Base-by-base conservation (phyloP, 2,797 vertebrate genomes). In the Artibeus jamaicensis region DNA sequence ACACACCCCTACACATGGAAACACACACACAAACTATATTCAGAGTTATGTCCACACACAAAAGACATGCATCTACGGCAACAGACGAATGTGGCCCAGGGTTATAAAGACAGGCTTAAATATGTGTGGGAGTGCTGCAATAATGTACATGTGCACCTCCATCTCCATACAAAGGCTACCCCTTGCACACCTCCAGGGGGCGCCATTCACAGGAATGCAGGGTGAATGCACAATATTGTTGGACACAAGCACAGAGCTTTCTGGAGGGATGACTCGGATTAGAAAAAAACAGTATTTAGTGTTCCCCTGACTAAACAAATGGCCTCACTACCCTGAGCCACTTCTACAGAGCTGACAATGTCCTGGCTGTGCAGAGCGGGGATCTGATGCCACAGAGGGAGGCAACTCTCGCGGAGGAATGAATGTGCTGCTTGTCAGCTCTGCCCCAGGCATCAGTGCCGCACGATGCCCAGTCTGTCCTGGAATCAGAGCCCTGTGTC, bases 361-460 rank as follows among this genome's bases (percentile, higher is more conserved):
- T 37, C 5, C 0, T 0, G 1, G 59, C 93, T 53, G 57, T 68
- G 78, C 91, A 22, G 18, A 48, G 59, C 37, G 26, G 18, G 55
- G 59, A 19, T 37, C 0, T 29, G 55, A 50, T 21, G n/a, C 32
- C 62, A 2, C 0, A 0, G 42, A 48, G 53, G 73, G 78, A 67
- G 86, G 84, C 74, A 32, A 2, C 76, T 79, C 86, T 68, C 1
- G 42, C 65, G 1, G 39, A 10, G 50, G 70, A 34, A 62, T 93
- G 86, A 96, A 97, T 92, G 94, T 1, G 46, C 85, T 1, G 0
- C 93, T 96, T 96, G 95, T 97, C 50, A 55, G 57, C 86, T 24
- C 73, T 12, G n/a, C 83, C 50, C 50, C 59, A 10, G 50, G 73
- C 65, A 2, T 59, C 32, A 0, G 24, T 94, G 87, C 86, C 86